Evolutionary conservation across 30 jellyfish, hydroid and myxozoan species (phyloP).

Genomic region (Catostylus mosaicus): DNA sequence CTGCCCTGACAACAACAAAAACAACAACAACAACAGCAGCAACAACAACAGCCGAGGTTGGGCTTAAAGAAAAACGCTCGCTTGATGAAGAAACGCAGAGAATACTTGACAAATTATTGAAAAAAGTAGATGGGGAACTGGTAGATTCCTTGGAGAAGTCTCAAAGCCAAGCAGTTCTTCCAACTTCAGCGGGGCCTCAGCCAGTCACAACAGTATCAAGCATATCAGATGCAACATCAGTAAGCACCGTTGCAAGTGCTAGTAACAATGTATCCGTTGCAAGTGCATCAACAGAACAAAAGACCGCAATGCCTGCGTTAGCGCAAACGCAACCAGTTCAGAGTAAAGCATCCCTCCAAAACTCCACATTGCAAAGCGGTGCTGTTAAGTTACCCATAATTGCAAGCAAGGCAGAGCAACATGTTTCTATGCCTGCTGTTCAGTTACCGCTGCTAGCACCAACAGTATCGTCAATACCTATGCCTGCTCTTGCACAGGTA

Average conservation of each 20-base stretch:
- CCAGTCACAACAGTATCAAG: neutral
- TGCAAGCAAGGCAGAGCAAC: slow-evolving; percentile 8
- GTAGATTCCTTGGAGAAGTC: neutral
- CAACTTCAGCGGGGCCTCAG: neutral
- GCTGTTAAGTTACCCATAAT: slow-evolving; percentile 6
- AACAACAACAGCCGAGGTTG: neutral
- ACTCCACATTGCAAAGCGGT: neutral
- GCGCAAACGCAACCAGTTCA: slow-evolving; percentile 1
- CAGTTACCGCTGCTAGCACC: slow-evolving; percentile 52
- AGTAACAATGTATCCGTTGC: neutral
- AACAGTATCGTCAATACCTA: slow-evolving; percentile 7
- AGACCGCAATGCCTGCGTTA: slow-evolving; percentile 12
- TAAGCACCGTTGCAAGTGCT: slow-evolving; percentile 30
- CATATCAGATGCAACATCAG: neutral
- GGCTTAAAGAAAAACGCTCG: neutral
- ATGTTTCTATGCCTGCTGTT: slow-evolving; percentile 4
- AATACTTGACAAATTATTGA: slow-evolving; percentile 38
- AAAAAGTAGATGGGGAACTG: slow-evolving; percentile 7
- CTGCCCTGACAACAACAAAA: neutral
- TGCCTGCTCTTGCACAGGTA: slow-evolving; percentile 48
- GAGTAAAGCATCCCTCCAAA: neutral
- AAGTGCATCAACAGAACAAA: slow-evolving; percentile 11
- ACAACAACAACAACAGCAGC: neutral
- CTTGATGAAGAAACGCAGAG: slow-evolving; percentile 58
- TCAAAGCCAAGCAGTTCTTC: neutral